A percentile compares a stretch with the other conserved stretches of the same genome.
Evolutionary conservation across 2,888 invertebrate species (phyloP).

Genomic region (Dermolepida albohirtum): DNA sequence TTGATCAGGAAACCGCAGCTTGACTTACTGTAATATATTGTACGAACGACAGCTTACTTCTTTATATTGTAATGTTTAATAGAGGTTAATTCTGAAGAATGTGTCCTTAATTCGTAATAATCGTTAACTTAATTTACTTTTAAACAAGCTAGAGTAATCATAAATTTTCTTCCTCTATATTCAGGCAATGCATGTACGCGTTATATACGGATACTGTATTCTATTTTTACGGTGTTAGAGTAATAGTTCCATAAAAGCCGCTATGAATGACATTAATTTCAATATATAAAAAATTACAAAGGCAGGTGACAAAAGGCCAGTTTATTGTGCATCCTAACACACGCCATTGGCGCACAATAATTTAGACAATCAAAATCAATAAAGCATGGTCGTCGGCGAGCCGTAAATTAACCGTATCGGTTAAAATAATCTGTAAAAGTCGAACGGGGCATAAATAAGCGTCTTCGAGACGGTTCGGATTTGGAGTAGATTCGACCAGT

Average conservation of each 20-base stretch:
- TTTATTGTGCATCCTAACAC: constrained; percentile 24
- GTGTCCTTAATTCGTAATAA: constrained; percentile 21
- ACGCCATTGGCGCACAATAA: constrained; percentile 28
- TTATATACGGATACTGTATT: constrained; percentile 3
- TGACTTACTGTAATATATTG: constrained; percentile 1
- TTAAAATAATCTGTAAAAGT: constrained; percentile 37
- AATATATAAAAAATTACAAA: constrained; percentile 27
- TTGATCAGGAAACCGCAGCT: too few species aligned
- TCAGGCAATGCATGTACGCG: not conserved
- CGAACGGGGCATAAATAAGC: constrained; percentile 33
- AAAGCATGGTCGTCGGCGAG: constrained; percentile 27
- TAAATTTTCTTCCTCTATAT: constrained; percentile 16
- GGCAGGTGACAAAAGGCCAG: constrained; percentile 32
- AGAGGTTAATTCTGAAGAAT: constrained; percentile 14
- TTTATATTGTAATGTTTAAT: not conserved
- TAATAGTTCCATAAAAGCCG: constrained; percentile 33
- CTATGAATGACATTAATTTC: constrained; percentile 24
- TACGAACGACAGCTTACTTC: not conserved
- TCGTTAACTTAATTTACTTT: constrained; percentile 32
- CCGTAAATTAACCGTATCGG: constrained; percentile 35
- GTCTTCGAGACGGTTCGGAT: constrained; percentile 30
- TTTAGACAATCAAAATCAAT: constrained; percentile 36
- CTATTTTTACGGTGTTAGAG: constrained; percentile 24
- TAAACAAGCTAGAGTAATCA: constrained; percentile 18
- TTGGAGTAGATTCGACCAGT: constrained; percentile 28